phyloP scores from a whole-genome alignment of 2,113 vertebrate species.

The Bufo bufo region DNA sequence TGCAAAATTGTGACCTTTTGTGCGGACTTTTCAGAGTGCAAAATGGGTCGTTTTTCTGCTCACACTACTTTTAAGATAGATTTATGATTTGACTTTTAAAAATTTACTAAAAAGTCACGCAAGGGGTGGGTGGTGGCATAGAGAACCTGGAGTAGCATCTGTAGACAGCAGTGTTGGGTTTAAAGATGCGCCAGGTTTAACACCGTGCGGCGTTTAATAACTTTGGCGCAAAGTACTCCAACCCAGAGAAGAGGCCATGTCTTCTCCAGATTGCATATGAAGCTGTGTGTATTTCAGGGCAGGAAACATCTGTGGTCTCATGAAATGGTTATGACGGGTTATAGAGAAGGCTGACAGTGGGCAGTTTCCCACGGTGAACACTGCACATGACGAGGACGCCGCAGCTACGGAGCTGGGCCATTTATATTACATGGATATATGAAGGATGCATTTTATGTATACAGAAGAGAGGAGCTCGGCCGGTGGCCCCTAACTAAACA shows the following conservation, averaged over 20 bases:
- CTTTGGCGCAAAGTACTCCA: no score
- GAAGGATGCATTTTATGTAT: neutral
- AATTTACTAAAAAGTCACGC: no score
- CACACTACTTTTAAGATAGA: no score
- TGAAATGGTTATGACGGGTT: neutral
- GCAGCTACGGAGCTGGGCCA: neutral
- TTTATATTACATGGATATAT: neutral
- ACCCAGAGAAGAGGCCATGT: neutral
- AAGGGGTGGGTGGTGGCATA: no score
- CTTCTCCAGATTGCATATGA: neutral
- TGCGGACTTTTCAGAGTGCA: no score
- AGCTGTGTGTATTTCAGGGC: neutral
- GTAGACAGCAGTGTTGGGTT: no score
- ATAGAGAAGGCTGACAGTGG: neutral
- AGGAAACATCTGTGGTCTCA: constrained; percentile 1
- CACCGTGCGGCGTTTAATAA: no score
- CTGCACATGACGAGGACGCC: neutral
- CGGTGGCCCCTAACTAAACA: neutral
- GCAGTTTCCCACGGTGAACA: neutral
- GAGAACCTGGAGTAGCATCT: no score
- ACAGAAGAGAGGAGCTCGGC: neutral
- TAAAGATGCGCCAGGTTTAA: no score
- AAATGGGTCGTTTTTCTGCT: no score
- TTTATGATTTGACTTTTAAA: no score
- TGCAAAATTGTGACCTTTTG: no score